These are phyloP conservation scores for Nyctibius bracteatus DNA, from an alignment of 2,113 vertebrate genomes.

Conservation along the genomic window DNA sequence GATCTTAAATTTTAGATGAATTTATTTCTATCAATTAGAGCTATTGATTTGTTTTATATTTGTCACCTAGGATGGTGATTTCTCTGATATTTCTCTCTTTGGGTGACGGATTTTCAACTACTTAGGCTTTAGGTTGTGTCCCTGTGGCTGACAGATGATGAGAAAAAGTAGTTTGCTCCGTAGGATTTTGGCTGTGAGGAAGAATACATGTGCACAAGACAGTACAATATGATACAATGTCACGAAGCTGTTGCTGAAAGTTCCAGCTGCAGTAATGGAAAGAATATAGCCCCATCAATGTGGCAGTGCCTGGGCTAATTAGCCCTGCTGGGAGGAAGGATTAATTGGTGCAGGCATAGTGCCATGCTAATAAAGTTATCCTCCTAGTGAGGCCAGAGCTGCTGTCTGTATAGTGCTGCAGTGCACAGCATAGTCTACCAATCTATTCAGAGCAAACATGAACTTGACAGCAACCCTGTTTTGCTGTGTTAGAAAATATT, in stretches of 20 bases:
- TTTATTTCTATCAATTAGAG: background rate
- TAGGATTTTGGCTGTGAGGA: background rate
- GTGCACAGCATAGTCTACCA: background rate
- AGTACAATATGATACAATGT: background rate
- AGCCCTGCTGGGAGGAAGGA: background rate
- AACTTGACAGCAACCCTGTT: background rate
- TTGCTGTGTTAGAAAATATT: background rate
- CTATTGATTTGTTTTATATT: background rate
- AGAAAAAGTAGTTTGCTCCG: background rate
- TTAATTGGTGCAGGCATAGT: conserved; percentile 12
- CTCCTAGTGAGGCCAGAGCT: background rate
- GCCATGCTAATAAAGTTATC: conserved; percentile 43
- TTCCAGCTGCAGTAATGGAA: background rate
- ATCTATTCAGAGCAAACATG: background rate
- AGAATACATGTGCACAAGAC: background rate
- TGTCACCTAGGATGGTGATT: background rate
- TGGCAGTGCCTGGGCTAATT: background rate
- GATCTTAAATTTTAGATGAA: background rate
- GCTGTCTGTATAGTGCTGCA: background rate
- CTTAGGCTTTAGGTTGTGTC: background rate
- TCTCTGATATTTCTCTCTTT: background rate
- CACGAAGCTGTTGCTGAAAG: background rate
- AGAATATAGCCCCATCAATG: background rate
- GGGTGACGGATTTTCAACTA: background rate
- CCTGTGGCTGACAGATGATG: background rate